These are phyloP conservation scores for Diadophis punctatus DNA, from an alignment of 2,113 vertebrate genomes.

Conservation along the genomic window DNA sequence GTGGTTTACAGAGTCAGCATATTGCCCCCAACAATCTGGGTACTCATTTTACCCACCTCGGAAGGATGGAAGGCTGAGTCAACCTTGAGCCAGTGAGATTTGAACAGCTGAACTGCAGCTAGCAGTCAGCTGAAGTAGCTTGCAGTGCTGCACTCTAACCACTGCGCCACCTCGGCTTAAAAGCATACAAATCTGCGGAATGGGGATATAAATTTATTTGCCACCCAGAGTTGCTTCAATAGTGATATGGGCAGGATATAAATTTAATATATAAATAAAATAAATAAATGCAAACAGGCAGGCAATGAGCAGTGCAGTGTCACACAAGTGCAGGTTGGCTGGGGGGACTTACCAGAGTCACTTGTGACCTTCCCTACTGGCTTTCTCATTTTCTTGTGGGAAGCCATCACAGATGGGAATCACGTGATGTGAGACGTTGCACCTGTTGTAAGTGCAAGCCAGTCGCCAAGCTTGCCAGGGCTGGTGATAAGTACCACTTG, in stretches of 20 bases:
- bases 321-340: background rate
- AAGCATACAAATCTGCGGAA: background rate
- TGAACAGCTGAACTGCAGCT: too few species aligned
- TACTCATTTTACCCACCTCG: too few species aligned
- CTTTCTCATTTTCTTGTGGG: background rate
- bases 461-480: background rate
- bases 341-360: background rate
- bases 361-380: background rate
- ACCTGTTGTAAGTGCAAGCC: background rate
- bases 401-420: background rate
- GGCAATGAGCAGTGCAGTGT: background rate
- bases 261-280: background rate
- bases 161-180: too few species aligned
- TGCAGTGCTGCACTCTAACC: too few species aligned
- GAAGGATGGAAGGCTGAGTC: too few species aligned
- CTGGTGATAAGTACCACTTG: background rate
- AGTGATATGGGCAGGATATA: background rate
- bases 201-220: background rate
- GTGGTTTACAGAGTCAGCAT: too few species aligned
- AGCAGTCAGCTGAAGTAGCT: too few species aligned
- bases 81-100: too few species aligned
- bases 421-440: background rate
- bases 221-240: background rate
- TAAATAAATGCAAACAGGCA: background rate
- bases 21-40: too few species aligned